Evolutionary conservation across 2,113 vertebrate genomes (phyloP), one percentile per base, ranked within the genome.

Genomic region (Nanorana parkeri): DNA sequence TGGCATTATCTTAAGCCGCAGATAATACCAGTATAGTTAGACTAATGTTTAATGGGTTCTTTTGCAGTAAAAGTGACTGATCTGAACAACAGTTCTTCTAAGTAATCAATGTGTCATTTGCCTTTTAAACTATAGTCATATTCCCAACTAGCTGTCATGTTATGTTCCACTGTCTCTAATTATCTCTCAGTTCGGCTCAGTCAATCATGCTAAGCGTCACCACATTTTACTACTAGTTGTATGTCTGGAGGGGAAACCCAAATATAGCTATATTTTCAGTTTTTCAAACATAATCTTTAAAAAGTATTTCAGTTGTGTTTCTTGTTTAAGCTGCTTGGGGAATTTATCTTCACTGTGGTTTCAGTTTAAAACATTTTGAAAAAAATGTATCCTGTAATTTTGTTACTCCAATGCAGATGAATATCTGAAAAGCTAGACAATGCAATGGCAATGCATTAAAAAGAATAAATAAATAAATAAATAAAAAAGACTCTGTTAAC

Each of bases 221-320:
- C 28, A 60, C 17, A 32, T 61, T 41, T 58, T 58, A 79, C 56
- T 79, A 21, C 47, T 58, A 24, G 16, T 4, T 32, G 8, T 20
- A 64, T 32, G 8, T 20, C 77, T 56, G n/a, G n/a, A 28, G 41
- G 36, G 36, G 54, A 77, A 36, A 5, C 4, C 65, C 51, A 32
- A 79, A 58, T 55, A 68, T 16, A 79, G 52, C 51, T 21, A 52
- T 60, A 52, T 78, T 68, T 58, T 47, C 28, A 17, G 19, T 68
- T 68, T 78, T 68, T 7, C 41, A 6, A 29, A 58, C 20, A 41
- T 66, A 73, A 56, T 73, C 52, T 26, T 28, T 29, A 73, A 52
- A 73, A 56, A 52, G 26, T 28, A 75, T 41, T 60, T 29, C 72
- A 41, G 26, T n/a, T 58, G 55, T 61, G 61, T 60, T 41, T 75